A percentile compares a stretch with the other conserved stretches of the same genome.
phyloP scores from a whole-genome alignment of 2,888 invertebrate genomes.

The Drosophila pseudotalamancana region DNA sequence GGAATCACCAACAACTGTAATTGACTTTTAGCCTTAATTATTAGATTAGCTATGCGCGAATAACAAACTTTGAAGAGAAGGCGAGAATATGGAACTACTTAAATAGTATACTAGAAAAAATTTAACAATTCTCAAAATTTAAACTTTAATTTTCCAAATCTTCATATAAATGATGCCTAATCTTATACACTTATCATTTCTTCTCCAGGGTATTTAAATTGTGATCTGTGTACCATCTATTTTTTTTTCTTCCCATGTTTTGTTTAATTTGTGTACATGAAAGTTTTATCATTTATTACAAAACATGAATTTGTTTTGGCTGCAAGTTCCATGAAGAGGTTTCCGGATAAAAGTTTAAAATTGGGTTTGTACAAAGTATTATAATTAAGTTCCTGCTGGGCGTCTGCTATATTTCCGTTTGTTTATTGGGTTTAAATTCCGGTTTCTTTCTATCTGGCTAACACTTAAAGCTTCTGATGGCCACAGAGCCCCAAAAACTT shows the following conservation, averaged over 20 bases:
- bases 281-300: background rate
- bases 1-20: background rate
- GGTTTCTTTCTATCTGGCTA: background rate
- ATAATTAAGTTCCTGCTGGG: constrained; percentile 11
- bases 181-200: too few relatives aligned
- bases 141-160: too few relatives aligned
- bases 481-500: constrained; percentile 6
- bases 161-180: too few relatives aligned
- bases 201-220: background rate
- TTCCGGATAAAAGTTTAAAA: background rate
- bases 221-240: background rate
- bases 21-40: constrained; percentile 1
- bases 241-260: background rate
- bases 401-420: background rate
- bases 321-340: too few relatives aligned
- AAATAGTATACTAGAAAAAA: too few relatives aligned
- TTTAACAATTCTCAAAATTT: too few relatives aligned
- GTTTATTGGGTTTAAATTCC: background rate
- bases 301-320: background rate
- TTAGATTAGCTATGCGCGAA: too few relatives aligned
- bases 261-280: background rate
- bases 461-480: constrained; percentile 15
- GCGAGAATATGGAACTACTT: too few relatives aligned
- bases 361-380: background rate
- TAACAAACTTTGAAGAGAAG: too few relatives aligned